Evolutionary conservation across 2,797 vertebrate genomes (phyloP), one percentile per base, ranked within the genome.

Genomic region (Glossophaga mutica): DNA sequence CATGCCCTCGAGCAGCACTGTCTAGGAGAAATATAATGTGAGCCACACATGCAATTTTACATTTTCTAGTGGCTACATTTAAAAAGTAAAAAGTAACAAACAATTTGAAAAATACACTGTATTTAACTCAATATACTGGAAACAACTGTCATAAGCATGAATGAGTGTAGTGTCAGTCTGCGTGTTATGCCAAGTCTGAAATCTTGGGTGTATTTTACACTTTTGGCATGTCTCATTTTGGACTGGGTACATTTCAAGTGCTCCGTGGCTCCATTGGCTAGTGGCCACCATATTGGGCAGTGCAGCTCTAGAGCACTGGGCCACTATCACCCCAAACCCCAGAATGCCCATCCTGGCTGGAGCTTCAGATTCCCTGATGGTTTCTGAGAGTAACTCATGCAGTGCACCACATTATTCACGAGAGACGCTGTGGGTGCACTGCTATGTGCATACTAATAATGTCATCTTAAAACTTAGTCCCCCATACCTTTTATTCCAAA

Each of bases 31-130:
- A 87, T 74, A 94, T 19, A 95, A 73, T 52, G 32, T 48, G 39
- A 94, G 57, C 29, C 46, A 92, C n/a, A 62, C 44, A 93, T 19
- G 18, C 57, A 50, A 88, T 94, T 87, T 70, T 37, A 39, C 77
- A 77, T 71, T 94, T 93, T 78, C 73, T 55, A 92, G 29, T 65
- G 26, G 34, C 10, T 52, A 86, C 26, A 71, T 48, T 94, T 87
- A 90, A 95, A 92, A 87, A 90, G 29, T 59, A 76, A 92, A 94
- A 55, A 46, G 9, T 78, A 93, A 85, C 11, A 84, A 57, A 95
- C 32, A 85, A 44, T 73, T 91, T 89, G 65, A 37, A 39, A 76
- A 74, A 65, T 67, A 39, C 15, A 88, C 26, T 93, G 26, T 32
- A 59, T 79, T 83, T 86, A 84, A 78, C 4, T 78, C 50, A 79